Evolutionary conservation across 2,888 invertebrate genomes (phyloP), one percentile per base, ranked within the genome.

Genomic region (Osedax frankpressi): DNA sequence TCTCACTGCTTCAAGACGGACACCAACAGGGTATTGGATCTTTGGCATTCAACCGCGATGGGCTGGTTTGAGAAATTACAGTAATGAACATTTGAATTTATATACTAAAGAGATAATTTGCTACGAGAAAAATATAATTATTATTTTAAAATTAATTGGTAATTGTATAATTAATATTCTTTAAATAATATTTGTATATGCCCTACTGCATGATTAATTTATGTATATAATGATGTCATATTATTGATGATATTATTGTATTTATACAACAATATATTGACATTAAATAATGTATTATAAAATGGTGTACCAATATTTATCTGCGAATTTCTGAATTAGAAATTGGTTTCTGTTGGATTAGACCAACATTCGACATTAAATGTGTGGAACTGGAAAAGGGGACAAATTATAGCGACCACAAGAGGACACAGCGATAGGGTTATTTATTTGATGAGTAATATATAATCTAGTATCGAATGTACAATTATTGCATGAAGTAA

Each of bases 321-420:
- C n/a, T n/a, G n/a, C n/a, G n/a, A n/a, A n/a, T n/a, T n/a, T n/a
- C n/a, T n/a, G n/a, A n/a, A n/a, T 11, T 44, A 84, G 84, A 78
- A 79, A 74, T 76, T 84, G 65, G 83, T 83, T 2, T 83, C 82
- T 29, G 82, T 83, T 30, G 84, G 84, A 2, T 75, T 83, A 67
- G 84, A 84, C 73, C 79, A 78, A 29, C 78, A 82, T 74, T 78
- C 82, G 11, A 84, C 83, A 1, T 81, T 84, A 68, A 81, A 81
- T 77, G 82, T 84, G 0, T 84, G 84, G 84, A 82, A 84, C 74
- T 84, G 84, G 84, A 79, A 77, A 60, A 83, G 81, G 75, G 84
- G 84, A 19, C 84, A 83, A 76, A 78, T 84, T 26, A 74, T 84
- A 59, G 80, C 84, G 3, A 81, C 83, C 63, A 80, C 79, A 14